Evolutionary conservation across 2,888 invertebrate genomes (phyloP).

Genomic region (Limnephilus marmoratus): DNA sequence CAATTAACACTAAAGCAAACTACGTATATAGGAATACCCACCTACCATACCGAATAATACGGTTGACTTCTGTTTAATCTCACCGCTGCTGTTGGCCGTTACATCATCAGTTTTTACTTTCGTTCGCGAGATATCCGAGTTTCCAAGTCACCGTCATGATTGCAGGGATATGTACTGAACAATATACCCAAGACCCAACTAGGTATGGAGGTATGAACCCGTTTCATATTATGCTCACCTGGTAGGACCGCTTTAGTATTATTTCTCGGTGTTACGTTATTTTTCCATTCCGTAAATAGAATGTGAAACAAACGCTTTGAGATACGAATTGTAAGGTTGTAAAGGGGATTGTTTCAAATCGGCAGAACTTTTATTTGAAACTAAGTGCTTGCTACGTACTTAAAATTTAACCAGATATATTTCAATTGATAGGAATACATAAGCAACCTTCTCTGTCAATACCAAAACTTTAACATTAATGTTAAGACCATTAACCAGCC

Average conservation of each 20-base stretch:
- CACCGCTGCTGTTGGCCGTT: constrained; percentile 28
- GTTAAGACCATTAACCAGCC: too few species aligned
- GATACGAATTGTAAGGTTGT: background rate
- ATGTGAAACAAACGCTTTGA: constrained; percentile 2
- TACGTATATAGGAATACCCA: background rate
- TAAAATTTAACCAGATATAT: background rate
- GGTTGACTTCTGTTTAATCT: constrained; percentile 28
- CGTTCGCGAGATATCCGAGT: constrained; percentile 52
- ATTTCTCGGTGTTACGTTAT: background rate
- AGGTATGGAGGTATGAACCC: background rate
- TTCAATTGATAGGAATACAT: background rate
- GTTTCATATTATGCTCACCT: constrained; percentile 36
- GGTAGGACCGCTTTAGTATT: constrained; percentile 42
- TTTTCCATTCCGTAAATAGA: background rate
- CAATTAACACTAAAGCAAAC: background rate
- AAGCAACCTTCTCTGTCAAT: background rate
- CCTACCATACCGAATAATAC: constrained; percentile 6
- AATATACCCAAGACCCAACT: background rate
- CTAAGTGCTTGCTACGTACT: background rate
- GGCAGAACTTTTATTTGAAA: background rate
- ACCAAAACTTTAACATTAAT: too few species aligned
- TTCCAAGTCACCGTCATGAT: constrained; percentile 40
- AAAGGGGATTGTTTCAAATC: background rate
- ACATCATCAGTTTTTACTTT: constrained; percentile 65
- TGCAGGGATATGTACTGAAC: constrained; percentile 23